Percentiles rank a stretch among this genome's conserved stretches.
phyloP scores from a whole-genome alignment of 1,140 invertebrate genomes.

The Hylaeus anthracinus region DNA sequence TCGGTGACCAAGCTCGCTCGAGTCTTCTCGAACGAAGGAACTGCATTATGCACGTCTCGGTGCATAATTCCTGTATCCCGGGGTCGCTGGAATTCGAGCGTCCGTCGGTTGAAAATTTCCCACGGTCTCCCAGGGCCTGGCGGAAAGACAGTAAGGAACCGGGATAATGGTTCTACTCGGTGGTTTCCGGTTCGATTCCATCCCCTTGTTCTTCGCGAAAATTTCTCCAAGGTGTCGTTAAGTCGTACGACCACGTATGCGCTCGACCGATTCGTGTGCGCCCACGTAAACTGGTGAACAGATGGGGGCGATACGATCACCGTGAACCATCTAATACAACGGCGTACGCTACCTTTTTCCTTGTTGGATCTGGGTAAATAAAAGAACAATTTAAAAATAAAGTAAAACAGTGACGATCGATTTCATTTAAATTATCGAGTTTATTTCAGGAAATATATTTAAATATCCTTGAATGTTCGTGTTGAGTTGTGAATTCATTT shows the following conservation, averaged over 20 bases:
- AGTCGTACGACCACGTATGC: neutral
- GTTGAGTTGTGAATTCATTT: no score
- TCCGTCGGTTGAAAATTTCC: conserved; percentile 39
- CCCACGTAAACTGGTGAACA: conserved; percentile 34
- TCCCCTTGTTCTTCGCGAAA: conserved; percentile 34
- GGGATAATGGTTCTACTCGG: neutral
- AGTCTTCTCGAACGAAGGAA: neutral
- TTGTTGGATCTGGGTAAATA: no score
- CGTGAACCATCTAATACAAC: no score
- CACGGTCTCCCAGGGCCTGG: neutral
- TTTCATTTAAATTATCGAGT: no score
- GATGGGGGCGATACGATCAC: neutral
- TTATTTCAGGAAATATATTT: no score
- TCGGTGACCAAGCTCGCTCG: conserved; percentile 15
- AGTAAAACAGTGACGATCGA: no score
- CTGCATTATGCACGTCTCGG: conserved; percentile 28
- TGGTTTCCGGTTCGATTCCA: neutral
- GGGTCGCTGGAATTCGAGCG: neutral
- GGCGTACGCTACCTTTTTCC: no score
- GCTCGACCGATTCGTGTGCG: neutral
- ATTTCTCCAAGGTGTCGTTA: conserved; percentile 65
- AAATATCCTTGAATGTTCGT: no score
- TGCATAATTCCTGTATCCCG: conserved; percentile 30
- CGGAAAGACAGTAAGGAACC: neutral
- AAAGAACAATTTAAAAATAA: no score